phyloP scores from a whole-genome alignment of 2,113 vertebrate species.

The Hyperopisus bebe region DNA sequence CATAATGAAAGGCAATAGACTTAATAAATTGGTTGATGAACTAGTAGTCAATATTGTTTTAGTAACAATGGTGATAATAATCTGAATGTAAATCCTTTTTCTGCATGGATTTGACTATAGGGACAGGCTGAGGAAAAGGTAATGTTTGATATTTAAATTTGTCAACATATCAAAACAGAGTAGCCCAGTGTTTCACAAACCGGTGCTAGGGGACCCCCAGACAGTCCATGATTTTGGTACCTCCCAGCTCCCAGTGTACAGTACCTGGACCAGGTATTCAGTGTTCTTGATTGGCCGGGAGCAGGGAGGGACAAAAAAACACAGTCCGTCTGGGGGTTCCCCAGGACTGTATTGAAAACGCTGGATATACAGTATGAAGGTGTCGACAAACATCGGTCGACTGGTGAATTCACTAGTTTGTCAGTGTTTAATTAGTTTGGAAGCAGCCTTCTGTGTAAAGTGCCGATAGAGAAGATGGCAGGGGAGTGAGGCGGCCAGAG shows the following conservation, averaged over 20 bases:
- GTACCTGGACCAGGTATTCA: not conserved
- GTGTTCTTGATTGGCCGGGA: not conserved
- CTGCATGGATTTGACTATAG: not conserved
- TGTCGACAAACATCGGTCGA: not conserved
- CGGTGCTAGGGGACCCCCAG: not conserved
- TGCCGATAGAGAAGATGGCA: not conserved
- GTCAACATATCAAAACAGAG: not conserved
- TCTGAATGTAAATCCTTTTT: not conserved
- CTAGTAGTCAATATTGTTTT: not conserved
- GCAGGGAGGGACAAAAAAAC: not conserved
- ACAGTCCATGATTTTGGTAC: not conserved
- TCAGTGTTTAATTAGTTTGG: not conserved
- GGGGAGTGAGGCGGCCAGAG: not conserved
- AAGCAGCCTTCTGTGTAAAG: not conserved
- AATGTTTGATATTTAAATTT: not conserved
- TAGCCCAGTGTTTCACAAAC: not conserved
- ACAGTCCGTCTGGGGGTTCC: not conserved
- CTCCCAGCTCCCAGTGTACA: not conserved
- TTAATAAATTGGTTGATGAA: not conserved
- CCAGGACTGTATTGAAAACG: not conserved
- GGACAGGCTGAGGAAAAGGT: not conserved
- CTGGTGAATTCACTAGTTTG: not conserved
- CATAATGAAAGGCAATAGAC: not conserved
- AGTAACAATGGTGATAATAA: not conserved
- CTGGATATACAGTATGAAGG: not conserved